These are phyloP conservation scores for Hypselothyrea guttata DNA, from an alignment of 2,888 invertebrate genomes.

Conservation along the genomic window DNA sequence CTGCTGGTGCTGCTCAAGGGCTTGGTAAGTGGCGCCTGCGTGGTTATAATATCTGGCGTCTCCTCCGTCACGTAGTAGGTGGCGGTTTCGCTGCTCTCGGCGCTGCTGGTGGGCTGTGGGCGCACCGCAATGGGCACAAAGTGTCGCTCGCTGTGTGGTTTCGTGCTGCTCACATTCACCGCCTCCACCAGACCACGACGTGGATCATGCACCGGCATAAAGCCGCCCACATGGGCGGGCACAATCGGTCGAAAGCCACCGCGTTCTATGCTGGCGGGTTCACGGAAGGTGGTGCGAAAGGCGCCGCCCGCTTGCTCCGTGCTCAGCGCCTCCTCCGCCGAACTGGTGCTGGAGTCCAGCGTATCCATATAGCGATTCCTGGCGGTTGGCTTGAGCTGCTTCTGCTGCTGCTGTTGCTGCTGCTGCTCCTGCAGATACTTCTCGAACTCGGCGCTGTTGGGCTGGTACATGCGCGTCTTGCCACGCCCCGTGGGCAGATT, in stretches of 20 bases:
- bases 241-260: slow-evolving; percentile 91
- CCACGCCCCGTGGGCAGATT: slow-evolving; percentile 64
- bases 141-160: slow-evolving; percentile 45
- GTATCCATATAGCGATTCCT: slow-evolving; percentile 66
- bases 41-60: slow-evolving; percentile 56
- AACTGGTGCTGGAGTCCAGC: slow-evolving; percentile 53
- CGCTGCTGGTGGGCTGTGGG: slow-evolving; percentile 47
- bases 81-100: slow-evolving; percentile 56
- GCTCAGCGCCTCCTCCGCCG: slow-evolving; percentile 76
- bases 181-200: slow-evolving; percentile 71
- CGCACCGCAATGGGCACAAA: slow-evolving; percentile 61
- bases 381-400: slow-evolving; percentile 50
- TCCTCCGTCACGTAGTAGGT: slow-evolving; percentile 79
- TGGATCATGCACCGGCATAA: slow-evolving; percentile 86
- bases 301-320: slow-evolving; percentile 75
- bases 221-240: slow-evolving; percentile 88
- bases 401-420: slow-evolving; percentile 50
- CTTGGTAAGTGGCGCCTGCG: slow-evolving; percentile 35
- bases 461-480: slow-evolving; percentile 81
- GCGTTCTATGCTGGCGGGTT: slow-evolving; percentile 85
- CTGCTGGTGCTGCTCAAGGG: slow-evolving; percentile 23
- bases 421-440: slow-evolving; percentile 77
- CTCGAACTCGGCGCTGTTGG: slow-evolving; percentile 80
- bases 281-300: slow-evolving; percentile 79
- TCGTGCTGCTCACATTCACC: slow-evolving; percentile 68